phyloP scores from a whole-genome alignment of 2,888 invertebrate species.

The Patella pellucida region DNA sequence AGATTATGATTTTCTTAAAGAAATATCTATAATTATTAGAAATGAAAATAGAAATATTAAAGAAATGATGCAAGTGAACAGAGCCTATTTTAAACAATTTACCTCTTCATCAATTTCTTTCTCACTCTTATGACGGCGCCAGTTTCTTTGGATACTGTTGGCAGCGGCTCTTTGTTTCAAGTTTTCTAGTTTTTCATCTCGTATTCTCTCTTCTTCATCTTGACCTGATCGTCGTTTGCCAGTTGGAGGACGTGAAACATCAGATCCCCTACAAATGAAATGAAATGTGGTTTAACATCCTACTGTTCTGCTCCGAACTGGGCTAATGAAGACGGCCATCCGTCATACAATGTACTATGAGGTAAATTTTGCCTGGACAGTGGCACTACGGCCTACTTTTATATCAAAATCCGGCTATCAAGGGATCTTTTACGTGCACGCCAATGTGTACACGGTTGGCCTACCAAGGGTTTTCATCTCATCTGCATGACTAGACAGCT shows the following conservation, averaged over 20 bases:
- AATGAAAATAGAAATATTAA: not conserved
- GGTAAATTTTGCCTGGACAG: no score
- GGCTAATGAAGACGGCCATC: no score
- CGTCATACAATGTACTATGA: no score
- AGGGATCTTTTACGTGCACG: no score
- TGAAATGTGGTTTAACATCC: no score
- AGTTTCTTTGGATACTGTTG: constrained; percentile 47
- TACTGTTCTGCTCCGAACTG: no score
- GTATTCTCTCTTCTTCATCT: constrained; percentile 30
- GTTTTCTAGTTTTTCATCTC: constrained; percentile 34
- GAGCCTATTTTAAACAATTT: no score
- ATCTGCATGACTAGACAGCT: no score
- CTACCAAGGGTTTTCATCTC: no score
- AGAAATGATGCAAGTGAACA: not conserved
- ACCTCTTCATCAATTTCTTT: constrained; percentile 30
- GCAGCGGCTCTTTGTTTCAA: constrained; percentile 49
- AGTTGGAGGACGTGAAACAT: constrained; percentile 35
- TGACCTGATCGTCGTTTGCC: constrained; percentile 39
- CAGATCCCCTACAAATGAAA: not conserved
- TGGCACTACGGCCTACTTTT: no score
- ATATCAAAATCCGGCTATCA: no score
- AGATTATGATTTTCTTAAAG: not conserved
- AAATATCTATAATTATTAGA: not conserved
- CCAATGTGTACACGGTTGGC: no score
- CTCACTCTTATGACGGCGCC: constrained; percentile 38